phyloP scores from a whole-genome alignment of 2,888 invertebrate species.

The Clunio marinus region DNA sequence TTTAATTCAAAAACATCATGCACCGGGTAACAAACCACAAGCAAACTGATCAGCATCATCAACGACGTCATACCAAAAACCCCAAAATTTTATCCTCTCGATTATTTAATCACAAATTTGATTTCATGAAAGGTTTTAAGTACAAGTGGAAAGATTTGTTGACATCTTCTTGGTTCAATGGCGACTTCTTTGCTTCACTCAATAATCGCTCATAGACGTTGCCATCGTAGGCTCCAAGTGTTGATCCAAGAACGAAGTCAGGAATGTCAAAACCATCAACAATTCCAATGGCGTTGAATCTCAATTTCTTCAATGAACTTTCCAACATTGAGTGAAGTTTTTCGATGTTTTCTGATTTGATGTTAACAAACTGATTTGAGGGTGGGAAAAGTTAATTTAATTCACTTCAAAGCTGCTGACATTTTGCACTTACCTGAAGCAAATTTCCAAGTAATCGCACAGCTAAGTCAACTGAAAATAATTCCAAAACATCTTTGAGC shows the following conservation, averaged over 20 bases:
- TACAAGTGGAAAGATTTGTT: conserved; percentile 55
- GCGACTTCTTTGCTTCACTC: conserved; percentile 48
- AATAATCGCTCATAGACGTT: conserved; percentile 50
- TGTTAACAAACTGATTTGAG: conserved; percentile 62
- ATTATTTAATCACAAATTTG: conserved; percentile 58
- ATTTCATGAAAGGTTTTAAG: conserved; percentile 64
- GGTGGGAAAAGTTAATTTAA: conserved; percentile 38
- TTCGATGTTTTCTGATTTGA: conserved; percentile 53
- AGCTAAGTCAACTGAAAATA: conserved; percentile 75
- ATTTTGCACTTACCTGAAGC: conserved; percentile 67
- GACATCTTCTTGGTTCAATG: conserved; percentile 49
- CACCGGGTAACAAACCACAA: too few species aligned
- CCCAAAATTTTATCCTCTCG: too few species aligned
- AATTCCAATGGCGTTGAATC: conserved; percentile 57
- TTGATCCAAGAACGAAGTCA: conserved; percentile 48
- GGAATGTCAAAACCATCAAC: conserved; percentile 58
- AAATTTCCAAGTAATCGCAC: conserved; percentile 72
- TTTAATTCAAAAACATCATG: too few species aligned
- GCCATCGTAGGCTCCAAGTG: conserved; percentile 51
- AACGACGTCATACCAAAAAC: too few species aligned
- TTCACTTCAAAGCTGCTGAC: neutral
- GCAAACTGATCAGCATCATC: too few species aligned
- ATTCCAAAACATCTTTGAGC: conserved; percentile 65
- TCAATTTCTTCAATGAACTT: conserved; percentile 50
- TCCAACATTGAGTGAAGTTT: conserved; percentile 47